phyloP scores from a whole-genome alignment of 2,797 vertebrate species.

The Picus viridis region DNA sequence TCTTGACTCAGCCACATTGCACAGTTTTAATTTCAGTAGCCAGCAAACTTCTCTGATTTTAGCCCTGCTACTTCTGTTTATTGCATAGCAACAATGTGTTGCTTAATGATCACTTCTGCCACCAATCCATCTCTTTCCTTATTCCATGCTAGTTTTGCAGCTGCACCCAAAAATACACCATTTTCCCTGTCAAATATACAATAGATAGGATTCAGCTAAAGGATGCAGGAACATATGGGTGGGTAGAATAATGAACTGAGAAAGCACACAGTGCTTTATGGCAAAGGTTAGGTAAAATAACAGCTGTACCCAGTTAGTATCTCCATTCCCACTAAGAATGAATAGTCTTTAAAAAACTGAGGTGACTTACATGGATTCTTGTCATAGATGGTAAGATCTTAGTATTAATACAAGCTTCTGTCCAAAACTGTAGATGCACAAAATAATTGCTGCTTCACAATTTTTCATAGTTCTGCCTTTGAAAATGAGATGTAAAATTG shows the following conservation, averaged over 20 bases:
- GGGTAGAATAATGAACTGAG: slow-evolving; percentile 77
- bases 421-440: not conserved
- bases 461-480: not conserved
- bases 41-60: not conserved
- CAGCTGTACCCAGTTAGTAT: not conserved
- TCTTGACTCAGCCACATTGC: not conserved
- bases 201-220: slow-evolving; percentile 51
- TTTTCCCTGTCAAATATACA: slow-evolving; percentile 73
- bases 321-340: not conserved
- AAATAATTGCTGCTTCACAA: not conserved
- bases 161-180: slow-evolving; percentile 73
- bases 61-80: not conserved
- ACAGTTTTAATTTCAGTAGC: not conserved
- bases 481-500: slow-evolving; percentile 19
- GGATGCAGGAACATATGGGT: slow-evolving; percentile 79
- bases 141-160: slow-evolving; percentile 57
- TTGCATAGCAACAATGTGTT: not conserved
- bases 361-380: not conserved
- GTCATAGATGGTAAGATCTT: not conserved
- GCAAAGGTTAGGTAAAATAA: slow-evolving; percentile 75
- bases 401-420: not conserved
- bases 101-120: not conserved
- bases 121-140: not conserved
- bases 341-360: not conserved
- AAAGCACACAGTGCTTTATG: slow-evolving; percentile 55